Base-by-base conservation (phyloP, 2,113 vertebrate genomes). In the Melozone crissalis region DNA sequence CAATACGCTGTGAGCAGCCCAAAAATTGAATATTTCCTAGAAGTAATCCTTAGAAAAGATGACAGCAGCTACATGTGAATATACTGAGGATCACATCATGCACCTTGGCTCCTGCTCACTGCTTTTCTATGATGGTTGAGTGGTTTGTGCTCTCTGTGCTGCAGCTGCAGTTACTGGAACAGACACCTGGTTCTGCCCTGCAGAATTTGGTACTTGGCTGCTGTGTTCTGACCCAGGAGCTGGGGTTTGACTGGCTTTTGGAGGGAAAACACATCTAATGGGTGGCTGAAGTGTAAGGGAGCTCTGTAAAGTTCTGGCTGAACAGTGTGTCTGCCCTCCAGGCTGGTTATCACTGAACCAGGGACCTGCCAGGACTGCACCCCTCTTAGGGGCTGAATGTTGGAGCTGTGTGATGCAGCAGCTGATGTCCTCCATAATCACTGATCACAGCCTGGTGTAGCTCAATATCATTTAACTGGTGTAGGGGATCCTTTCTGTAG, bases 351-450 rank as follows among this genome's bases (percentile, higher is more conserved):
- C 39, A 27, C 8, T 26, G 67, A 43, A 22, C 12, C 35, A 20
- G 44, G 41, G 37, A 18, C 14, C 30, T 85, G 0, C 1, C 24
- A 41, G 46, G 30, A 26, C 55, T 75, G 66, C 22, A 24, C 13
- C 79, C 1, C 39, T 46, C 16, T 43, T 35, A 9, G 0, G 0
- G 9, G n/a, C 31, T 78, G 13, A 66, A 15, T 2, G 3, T 14
- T 35, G 26, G 78, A 71, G 62, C 61, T 39, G 37, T 37, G 59
- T 10, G 78, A 39, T 7, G 9, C 43, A 73, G 37, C 55, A 69
- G 49, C 51, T 76, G 35, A 15, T 47, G 51, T 65, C 46, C 37
- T 51, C 30, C 35, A 1, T 18, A 10, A 18, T 31, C 47, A 27
- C 28, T 3, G 6, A 43, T 55, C 39, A 39, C 62, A 63, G 30